These are phyloP conservation scores for Nansenia antarctica DNA, from an alignment of 2,113 vertebrate genomes.

Conservation along the genomic window DNA sequence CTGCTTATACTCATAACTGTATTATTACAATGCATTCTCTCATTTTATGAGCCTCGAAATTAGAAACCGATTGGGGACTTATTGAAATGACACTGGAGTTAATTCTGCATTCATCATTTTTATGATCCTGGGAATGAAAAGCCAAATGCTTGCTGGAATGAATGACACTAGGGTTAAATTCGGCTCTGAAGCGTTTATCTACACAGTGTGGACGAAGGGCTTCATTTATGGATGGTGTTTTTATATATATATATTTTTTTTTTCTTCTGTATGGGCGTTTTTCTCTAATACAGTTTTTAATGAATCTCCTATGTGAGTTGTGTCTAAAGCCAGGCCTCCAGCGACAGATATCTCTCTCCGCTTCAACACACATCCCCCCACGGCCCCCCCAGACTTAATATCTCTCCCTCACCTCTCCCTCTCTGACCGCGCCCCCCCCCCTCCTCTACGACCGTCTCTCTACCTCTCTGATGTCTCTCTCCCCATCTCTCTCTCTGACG, in stretches of 20 bases:
- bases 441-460: slow-evolving; percentile 23
- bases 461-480: slow-evolving; percentile 12
- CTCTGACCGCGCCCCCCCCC: slow-evolving; percentile 31
- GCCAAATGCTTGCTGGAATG: too few species aligned
- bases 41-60: neutral
- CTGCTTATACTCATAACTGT: too few species aligned
- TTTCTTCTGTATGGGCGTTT: slow-evolving; percentile 45
- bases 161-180: too few species aligned
- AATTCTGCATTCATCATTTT: too few species aligned
- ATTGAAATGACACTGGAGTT: too few species aligned
- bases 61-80: too few species aligned
- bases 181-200: too few species aligned
- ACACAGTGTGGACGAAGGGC: too few species aligned
- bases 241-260: slow-evolving; percentile 53
- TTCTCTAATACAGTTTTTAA: slow-evolving; percentile 64
- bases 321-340: slow-evolving; percentile 58
- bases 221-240: too few species aligned
- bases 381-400: neutral
- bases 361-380: slow-evolving; percentile 52
- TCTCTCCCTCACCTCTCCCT: slow-evolving; percentile 12
- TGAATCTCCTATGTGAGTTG: slow-evolving; percentile 63
- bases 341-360: slow-evolving; percentile 58
- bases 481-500: neutral
- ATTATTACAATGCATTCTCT: neutral
- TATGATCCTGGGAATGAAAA: too few species aligned